Evolutionary conservation across 2,113 vertebrate species (phyloP).

Genomic region (Monarcha castaneiventris): DNA sequence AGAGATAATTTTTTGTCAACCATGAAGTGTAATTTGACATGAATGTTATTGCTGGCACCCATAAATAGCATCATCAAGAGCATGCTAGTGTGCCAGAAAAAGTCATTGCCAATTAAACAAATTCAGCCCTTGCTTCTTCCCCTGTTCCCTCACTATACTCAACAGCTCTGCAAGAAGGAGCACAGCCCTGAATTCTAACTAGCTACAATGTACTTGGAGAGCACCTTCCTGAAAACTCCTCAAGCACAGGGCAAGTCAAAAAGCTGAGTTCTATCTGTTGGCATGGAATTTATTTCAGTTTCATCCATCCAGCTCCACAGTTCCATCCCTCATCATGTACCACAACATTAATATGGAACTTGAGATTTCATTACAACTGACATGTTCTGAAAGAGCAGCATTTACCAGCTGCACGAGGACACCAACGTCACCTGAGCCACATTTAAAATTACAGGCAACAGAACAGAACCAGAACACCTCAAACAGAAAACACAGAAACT

Average conservation of each 20-base stretch:
- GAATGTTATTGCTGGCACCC: conserved; percentile 60
- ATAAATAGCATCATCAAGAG: conserved; percentile 11
- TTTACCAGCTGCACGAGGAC: not conserved
- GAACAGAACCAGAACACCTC: not conserved
- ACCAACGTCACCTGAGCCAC: not conserved
- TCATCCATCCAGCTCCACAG: not conserved
- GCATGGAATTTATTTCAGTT: not conserved
- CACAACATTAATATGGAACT: rapidly evolving
- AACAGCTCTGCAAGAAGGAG: not conserved
- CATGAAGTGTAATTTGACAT: conserved; percentile 37
- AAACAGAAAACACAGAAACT: not conserved
- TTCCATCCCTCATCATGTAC: not conserved
- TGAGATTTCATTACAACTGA: not conserved
- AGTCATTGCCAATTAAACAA: not conserved
- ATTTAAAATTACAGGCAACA: not conserved
- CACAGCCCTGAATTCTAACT: not conserved
- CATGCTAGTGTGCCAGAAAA: conserved; percentile 6
- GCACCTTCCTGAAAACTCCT: not conserved
- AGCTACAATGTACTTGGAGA: not conserved
- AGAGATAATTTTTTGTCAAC: conserved; percentile 57
- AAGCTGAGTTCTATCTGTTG: not conserved
- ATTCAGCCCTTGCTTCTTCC: not conserved
- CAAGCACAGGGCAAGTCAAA: not conserved
- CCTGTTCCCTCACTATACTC: not conserved
- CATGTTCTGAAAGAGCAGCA: not conserved